phyloP scores from a whole-genome alignment of 1,140 invertebrate genomes.

The Drosophila jambulina region DNA sequence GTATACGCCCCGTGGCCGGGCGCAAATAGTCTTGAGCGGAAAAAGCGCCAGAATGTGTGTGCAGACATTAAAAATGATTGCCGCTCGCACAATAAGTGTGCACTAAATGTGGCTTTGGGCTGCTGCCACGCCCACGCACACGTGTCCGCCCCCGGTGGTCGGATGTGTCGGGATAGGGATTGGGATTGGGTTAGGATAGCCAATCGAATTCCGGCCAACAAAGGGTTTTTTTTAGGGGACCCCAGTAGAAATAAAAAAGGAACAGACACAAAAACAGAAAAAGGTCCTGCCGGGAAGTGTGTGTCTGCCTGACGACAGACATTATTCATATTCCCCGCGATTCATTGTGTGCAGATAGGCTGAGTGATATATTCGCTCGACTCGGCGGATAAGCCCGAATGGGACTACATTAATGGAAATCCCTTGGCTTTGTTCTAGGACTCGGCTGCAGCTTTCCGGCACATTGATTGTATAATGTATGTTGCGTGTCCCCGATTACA shows the following conservation, averaged over 20 bases:
- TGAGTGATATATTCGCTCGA: constrained; percentile 40
- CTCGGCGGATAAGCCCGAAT: constrained; percentile 37
- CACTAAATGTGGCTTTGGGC: constrained; percentile 65
- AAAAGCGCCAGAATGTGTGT: constrained; percentile 47
- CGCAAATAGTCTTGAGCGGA: constrained; percentile 58
- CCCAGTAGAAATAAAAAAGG: background rate
- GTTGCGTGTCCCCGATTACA: constrained; percentile 28
- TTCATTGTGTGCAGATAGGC: constrained; percentile 40
- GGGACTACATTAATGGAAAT: constrained; percentile 48
- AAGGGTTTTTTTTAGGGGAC: constrained; percentile 37
- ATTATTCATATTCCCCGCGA: constrained; percentile 49
- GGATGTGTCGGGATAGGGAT: background rate
- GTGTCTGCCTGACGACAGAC: constrained; percentile 37
- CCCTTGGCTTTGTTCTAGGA: constrained; percentile 31
- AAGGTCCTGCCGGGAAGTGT: constrained; percentile 29
- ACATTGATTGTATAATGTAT: constrained; percentile 43
- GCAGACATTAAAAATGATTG: constrained; percentile 75
- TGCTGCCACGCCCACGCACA: constrained; percentile 41
- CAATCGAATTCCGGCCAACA: constrained; percentile 42
- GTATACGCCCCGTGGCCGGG: constrained; percentile 67
- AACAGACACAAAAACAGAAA: constrained; percentile 18
- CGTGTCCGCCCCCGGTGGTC: constrained; percentile 12
- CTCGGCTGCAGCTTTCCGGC: constrained; percentile 18
- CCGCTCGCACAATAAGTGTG: constrained; percentile 64
- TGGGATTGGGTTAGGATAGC: constrained; percentile 3